Evolutionary conservation across 2,797 vertebrate species (phyloP).

Genomic region (Xyrichtys novacula): DNA sequence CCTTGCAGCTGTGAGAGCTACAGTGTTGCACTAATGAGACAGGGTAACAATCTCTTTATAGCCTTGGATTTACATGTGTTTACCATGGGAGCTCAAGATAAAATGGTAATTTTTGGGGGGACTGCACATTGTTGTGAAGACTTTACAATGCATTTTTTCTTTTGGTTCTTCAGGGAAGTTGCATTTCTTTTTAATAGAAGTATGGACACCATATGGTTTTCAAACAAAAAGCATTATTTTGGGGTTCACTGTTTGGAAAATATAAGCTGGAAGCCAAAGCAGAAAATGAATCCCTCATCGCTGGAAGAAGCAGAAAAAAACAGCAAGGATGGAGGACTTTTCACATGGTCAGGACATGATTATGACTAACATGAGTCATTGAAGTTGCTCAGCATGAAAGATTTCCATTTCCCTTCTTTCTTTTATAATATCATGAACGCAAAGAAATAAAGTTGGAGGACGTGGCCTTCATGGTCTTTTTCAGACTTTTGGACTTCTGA

Average conservation of each 20-base stretch:
- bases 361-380: constrained; percentile 5
- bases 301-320: background rate
- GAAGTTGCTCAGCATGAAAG: background rate
- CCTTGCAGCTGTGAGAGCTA: constrained; percentile 67
- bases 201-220: constrained; percentile 7
- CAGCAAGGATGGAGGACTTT: constrained; percentile 24
- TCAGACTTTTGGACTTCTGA: constrained; percentile 2
- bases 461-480: background rate
- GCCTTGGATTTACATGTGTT: constrained; percentile 60
- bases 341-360: constrained; percentile 13
- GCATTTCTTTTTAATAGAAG: no score
- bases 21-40: constrained; percentile 52
- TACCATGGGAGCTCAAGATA: constrained; percentile 34
- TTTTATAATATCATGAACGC: background rate
- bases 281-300: constrained; percentile 16
- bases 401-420: background rate
- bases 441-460: constrained; percentile 1
- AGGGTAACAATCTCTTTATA: constrained; percentile 47
- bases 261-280: constrained; percentile 12
- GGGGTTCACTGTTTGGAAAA: constrained; percentile 1
- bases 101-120: constrained; percentile 42
- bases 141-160: constrained; percentile 11
- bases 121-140: constrained; percentile 8
- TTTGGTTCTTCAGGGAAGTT: background rate
- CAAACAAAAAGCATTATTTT: constrained; percentile 17